A percentile compares a stretch with the other conserved stretches of the same genome.
phyloP scores from a whole-genome alignment of 2,888 invertebrate species.

The Cetonia aurata region DNA sequence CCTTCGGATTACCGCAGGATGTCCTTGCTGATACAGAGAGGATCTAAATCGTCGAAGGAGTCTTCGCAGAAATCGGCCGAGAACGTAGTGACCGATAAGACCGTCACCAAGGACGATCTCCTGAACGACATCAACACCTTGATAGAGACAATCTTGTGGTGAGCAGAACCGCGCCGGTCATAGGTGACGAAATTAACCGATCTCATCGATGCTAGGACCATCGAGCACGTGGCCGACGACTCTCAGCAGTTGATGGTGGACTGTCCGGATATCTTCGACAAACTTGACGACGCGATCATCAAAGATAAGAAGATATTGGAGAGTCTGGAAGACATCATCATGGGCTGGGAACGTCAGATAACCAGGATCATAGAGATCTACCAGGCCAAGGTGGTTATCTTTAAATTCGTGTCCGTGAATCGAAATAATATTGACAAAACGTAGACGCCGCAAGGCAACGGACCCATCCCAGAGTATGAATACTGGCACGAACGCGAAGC shows the following conservation, averaged over 20 bases:
- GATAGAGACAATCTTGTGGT: slow-evolving; percentile 68
- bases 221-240: slow-evolving; percentile 83
- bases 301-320: slow-evolving; percentile 69
- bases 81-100: slow-evolving; percentile 44
- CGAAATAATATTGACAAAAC: too few species aligned
- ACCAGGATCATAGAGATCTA: slow-evolving; percentile 70
- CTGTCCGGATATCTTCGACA: slow-evolving; percentile 68
- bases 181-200: background rate
- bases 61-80: slow-evolving; percentile 29
- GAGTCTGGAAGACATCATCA: slow-evolving; percentile 74
- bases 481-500: slow-evolving; percentile 88
- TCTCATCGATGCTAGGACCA: slow-evolving; percentile 69
- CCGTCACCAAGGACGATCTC: slow-evolving; percentile 67
- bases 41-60: slow-evolving; percentile 48
- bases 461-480: slow-evolving; percentile 87
- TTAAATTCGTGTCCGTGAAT: too few species aligned
- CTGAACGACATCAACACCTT: slow-evolving; percentile 69
- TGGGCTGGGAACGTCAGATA: slow-evolving; percentile 77
- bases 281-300: slow-evolving; percentile 60
- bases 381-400: slow-evolving; percentile 67
- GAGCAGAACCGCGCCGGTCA: slow-evolving; percentile 14
- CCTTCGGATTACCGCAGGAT: slow-evolving; percentile 74
- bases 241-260: slow-evolving; percentile 75
- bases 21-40: slow-evolving; percentile 65
- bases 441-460: slow-evolving; percentile 75